phyloP scores from a whole-genome alignment of 2,888 invertebrate genomes.

The Bugula neritina region DNA sequence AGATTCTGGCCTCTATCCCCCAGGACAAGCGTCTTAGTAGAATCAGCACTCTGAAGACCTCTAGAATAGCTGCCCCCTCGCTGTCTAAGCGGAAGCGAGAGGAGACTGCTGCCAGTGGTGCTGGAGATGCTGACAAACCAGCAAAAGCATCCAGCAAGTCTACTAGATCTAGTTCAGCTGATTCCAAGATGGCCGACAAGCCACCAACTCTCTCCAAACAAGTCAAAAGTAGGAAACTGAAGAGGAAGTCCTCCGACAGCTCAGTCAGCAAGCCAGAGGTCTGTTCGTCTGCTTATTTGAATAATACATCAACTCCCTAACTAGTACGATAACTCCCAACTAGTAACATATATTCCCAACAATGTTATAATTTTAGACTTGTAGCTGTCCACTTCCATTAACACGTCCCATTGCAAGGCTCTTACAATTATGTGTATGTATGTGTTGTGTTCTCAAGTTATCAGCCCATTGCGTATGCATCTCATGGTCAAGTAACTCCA shows the following conservation, averaged over 20 bases:
- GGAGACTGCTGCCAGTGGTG: background rate
- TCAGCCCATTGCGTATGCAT: no score
- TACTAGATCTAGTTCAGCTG: background rate
- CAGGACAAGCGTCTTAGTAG: background rate
- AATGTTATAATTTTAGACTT: no score
- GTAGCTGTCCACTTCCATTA: no score
- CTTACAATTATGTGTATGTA: no score
- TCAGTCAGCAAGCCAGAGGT: no score
- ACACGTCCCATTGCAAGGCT: no score
- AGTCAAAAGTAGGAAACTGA: background rate
- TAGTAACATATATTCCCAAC: no score
- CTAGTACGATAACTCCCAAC: no score
- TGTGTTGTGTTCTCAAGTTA: no score
- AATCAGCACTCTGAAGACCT: background rate
- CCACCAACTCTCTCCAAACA: background rate
- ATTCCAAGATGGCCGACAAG: background rate
- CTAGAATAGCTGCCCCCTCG: background rate
- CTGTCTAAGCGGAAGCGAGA: background rate
- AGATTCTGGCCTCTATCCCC: background rate
- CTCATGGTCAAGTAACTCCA: no score
- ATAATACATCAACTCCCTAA: no score
- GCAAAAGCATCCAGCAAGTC: background rate
- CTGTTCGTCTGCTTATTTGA: no score
- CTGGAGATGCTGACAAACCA: background rate
- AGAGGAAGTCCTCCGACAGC: background rate